Percentiles rank a stretch among this genome's conserved stretches.
These are phyloP conservation scores for Drosophila nebulosa DNA, from an alignment of 1,140 invertebrate genomes.

Conservation along the genomic window DNA sequence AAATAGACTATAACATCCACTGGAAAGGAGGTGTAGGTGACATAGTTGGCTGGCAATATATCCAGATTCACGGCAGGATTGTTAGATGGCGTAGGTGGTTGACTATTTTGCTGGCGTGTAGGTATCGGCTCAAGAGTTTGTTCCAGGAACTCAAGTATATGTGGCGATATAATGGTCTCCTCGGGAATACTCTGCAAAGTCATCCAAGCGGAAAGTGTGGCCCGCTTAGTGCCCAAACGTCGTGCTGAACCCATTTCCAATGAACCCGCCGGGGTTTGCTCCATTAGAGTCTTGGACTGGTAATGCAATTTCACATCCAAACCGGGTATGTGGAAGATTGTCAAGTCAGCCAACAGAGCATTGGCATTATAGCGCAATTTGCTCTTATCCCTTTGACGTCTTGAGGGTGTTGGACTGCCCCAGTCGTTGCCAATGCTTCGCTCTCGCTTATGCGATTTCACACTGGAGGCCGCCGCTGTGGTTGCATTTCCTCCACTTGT, in stretches of 20 bases:
- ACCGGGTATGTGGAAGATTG: conserved; percentile 96
- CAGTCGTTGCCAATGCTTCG: conserved; percentile 77
- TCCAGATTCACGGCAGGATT: conserved; percentile 81
- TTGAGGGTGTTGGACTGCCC: conserved; percentile 82
- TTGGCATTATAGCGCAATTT: conserved; percentile 81
- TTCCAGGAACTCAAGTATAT: conserved; percentile 96
- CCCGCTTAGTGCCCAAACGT: conserved; percentile 91
- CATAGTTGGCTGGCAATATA: conserved; percentile 87
- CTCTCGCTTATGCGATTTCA: conserved; percentile 74
- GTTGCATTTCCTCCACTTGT: conserved; percentile 81
- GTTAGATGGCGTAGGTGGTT: conserved; percentile 60
- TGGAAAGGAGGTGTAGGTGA: conserved; percentile 94
- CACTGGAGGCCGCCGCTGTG: conserved; percentile 51
- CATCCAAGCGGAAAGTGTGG: conserved; percentile 96
- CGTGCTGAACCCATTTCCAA: conserved; percentile 12
- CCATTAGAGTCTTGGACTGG: conserved; percentile 90
- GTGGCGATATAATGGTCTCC: conserved; percentile 96
- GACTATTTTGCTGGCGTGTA: conserved; percentile 82
- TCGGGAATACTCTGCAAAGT: conserved; percentile 97
- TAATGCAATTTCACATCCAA: conserved; percentile 97
- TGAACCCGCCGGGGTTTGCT: conserved; percentile 74
- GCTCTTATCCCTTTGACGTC: conserved; percentile 82
- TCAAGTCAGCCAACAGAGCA: conserved; percentile 88
- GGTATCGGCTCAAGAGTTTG: conserved; percentile 97
- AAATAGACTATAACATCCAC: conserved; percentile 99